phyloP scores from a whole-genome alignment of 2,888 invertebrate genomes.

The Drosophila prostipennis region DNA sequence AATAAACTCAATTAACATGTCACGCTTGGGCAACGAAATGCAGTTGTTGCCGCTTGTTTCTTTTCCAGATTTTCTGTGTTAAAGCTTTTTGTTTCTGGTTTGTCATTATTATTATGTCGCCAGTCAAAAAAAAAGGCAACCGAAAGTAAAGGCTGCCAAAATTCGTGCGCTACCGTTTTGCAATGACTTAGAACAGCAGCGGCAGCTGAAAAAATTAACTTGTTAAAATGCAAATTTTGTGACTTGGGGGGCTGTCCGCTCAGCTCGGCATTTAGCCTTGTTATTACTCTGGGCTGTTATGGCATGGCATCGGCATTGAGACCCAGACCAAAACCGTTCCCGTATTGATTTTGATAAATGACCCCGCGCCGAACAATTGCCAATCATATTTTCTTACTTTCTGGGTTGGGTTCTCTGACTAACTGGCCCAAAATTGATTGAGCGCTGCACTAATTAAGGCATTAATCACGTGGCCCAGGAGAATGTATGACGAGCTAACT shows the following conservation, averaged over 20 bases:
- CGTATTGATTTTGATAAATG: slow-evolving; percentile 79
- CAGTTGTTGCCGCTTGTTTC: slow-evolving; percentile 33
- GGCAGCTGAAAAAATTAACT: slow-evolving; percentile 74
- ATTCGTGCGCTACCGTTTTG: slow-evolving; percentile 80
- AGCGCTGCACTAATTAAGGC: slow-evolving; percentile 67
- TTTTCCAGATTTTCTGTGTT: slow-evolving; percentile 24
- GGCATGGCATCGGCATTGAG: slow-evolving; percentile 74
- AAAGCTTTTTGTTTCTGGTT: slow-evolving; percentile 49
- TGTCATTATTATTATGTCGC: slow-evolving; percentile 78
- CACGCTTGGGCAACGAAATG: slow-evolving; percentile 75
- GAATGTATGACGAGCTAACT: slow-evolving; percentile 22
- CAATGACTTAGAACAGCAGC: slow-evolving; percentile 65
- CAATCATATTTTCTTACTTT: slow-evolving; percentile 40
- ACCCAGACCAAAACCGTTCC: slow-evolving; percentile 25
- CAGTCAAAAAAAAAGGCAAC: slow-evolving; percentile 72
- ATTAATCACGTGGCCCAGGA: slow-evolving; percentile 56
- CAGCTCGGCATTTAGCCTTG: slow-evolving; percentile 54
- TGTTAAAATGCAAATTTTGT: slow-evolving; percentile 81
- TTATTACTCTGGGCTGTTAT: slow-evolving; percentile 35
- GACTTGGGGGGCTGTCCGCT: slow-evolving; percentile 51
- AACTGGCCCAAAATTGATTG: slow-evolving; percentile 59
- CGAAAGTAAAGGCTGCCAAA: slow-evolving; percentile 70
- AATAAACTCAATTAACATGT: slow-evolving; percentile 72
- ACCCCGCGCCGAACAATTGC: slow-evolving; percentile 58
- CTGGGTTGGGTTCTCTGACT: slow-evolving; percentile 59